Percentiles rank a stretch among this genome's conserved stretches.
Conservation (phyloP, 2,113 vertebrate species). For the Bos javanicus region DNA sequence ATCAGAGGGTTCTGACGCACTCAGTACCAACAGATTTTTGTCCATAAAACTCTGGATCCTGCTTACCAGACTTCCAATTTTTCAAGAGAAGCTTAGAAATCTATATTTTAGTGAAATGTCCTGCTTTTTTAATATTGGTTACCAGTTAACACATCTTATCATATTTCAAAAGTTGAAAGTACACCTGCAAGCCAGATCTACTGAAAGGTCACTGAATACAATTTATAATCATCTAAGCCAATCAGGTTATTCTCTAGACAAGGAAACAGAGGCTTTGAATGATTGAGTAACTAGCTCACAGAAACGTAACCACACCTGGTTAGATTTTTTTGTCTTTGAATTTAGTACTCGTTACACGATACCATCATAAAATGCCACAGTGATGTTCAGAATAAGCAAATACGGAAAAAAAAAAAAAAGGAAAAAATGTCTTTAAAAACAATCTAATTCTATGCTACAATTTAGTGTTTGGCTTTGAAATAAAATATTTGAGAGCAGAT, state of each 20-base stretch:
- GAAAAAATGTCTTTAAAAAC: constrained; percentile 43
- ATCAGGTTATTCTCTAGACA: background rate
- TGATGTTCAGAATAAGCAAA: constrained; percentile 61
- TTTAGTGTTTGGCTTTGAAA: constrained; percentile 69
- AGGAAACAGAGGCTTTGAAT: background rate
- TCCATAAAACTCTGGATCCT: background rate
- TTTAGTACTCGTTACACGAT: background rate
- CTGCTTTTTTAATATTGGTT: background rate
- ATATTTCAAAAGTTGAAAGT: background rate
- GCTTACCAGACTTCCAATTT: background rate
- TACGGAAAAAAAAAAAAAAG: constrained; percentile 4
- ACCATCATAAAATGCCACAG: constrained; percentile 22
- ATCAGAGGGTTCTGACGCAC: background rate
- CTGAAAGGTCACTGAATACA: background rate
- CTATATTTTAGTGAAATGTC: background rate
- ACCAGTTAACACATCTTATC: background rate
- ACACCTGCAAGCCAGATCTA: background rate
- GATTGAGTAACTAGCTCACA: background rate
- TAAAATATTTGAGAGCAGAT: constrained; percentile 64
- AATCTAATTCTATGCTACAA: constrained; percentile 61
- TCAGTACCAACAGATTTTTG: background rate
- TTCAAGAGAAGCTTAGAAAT: background rate
- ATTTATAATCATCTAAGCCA: background rate
- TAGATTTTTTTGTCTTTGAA: background rate
- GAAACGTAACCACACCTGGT: background rate